Evolutionary conservation across 2,113 vertebrate genomes (phyloP), one percentile per base, ranked within the genome.

Genomic region (Chionomys nivalis): DNA sequence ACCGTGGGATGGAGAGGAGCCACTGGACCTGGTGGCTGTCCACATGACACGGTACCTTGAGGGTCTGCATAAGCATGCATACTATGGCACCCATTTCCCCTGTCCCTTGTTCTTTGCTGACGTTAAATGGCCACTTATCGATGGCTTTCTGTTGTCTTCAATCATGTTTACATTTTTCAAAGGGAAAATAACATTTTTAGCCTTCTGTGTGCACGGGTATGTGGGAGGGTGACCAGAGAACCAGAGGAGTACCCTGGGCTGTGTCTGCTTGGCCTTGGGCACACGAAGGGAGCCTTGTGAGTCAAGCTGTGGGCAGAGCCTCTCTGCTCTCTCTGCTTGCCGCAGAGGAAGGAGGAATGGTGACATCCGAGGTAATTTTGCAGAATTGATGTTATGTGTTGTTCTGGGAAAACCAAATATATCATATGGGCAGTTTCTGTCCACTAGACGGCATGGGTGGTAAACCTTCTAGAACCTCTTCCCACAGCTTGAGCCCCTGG

Each of bases 401-500:
- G 75, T 96, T 96, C 97, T 90, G 93, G 89, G 95, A 83, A 96
- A 94, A 78, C 79, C 89, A 95, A 75, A 92, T 85, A 85, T 81
- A 93, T 89, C 87, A 3, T 36, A 81, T 36, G 52, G 72, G 82
- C 52, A 26, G 36, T 70, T 87, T 82, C 39, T 83, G 68, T 91
- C 17, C 52, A 83, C 47, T 42, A 73, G 73, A 14, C 78, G 49
- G 63, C 87, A 36, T 26, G 75, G 93, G 83, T 73, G 73, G 91
- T 55, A 73, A 72, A 14, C 52, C 61, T 91, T 78, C 26, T 47
- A 12, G 31, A 82, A 33, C 77, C 63, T 39, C 24, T 24, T 68
- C 82, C 61, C 10, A 61, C 44, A 42, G 52, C 17, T 9, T 11
- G 36, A 49, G 31, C 63, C 52, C 28, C 2, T 55, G 44, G 21